Conservation (phyloP, 1,140 invertebrate genomes). For the Hestina assimilis region DNA sequence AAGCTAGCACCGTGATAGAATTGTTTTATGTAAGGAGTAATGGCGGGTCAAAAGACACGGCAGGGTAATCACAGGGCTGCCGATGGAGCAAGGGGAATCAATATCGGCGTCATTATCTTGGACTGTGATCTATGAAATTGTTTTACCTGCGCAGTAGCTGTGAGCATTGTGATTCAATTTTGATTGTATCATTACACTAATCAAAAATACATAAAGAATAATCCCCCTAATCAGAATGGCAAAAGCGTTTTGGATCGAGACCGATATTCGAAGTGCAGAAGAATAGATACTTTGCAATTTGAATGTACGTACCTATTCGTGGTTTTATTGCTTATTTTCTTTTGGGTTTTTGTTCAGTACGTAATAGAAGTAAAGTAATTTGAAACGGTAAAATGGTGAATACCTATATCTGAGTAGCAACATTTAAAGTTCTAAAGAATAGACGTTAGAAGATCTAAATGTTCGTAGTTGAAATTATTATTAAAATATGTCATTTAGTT, state of each 20-base stretch:
- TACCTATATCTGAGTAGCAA: background rate
- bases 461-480: too few species aligned
- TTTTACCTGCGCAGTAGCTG: constrained; percentile 42
- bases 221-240: constrained; percentile 7
- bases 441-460: background rate
- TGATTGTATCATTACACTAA: constrained; percentile 27
- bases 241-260: constrained; percentile 5
- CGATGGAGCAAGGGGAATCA: constrained; percentile 40
- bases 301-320: background rate
- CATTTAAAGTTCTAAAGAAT: background rate
- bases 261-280: constrained; percentile 1
- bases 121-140: constrained; percentile 43
- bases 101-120: constrained; percentile 46
- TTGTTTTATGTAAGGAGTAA: constrained; percentile 32
- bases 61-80: constrained; percentile 56
- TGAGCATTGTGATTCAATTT: constrained; percentile 43
- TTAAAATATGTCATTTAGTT: too few species aligned
- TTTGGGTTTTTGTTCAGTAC: background rate
- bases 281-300: constrained; percentile 15
- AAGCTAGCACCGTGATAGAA: constrained; percentile 26
- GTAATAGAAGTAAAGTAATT: constrained; percentile 8
- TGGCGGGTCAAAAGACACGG: constrained; percentile 63
- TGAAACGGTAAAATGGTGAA: background rate
- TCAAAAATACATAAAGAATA: constrained; percentile 21
- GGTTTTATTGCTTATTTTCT: background rate